Base-by-base conservation (phyloP, 2,113 vertebrate species). In the Eubucco bourcierii region DNA sequence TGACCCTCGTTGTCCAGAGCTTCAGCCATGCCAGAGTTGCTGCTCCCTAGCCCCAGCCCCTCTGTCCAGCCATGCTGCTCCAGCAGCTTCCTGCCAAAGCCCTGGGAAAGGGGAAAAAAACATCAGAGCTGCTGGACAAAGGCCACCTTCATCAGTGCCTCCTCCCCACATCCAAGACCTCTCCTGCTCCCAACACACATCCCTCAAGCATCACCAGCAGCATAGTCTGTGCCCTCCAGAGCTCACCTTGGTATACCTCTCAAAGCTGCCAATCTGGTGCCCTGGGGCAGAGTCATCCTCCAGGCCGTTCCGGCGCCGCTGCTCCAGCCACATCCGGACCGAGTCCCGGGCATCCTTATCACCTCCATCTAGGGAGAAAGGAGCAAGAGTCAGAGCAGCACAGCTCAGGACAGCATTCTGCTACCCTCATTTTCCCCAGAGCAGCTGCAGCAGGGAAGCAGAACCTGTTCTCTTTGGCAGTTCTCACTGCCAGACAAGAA, bases 51-150 rank as follows among this genome's bases (percentile, higher is more conserved):
- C 4, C 99, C 99, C 67, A 98, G 97, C 24, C 99, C 99, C 6
- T 99, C 99, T 1, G 82, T 98, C 99, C 99, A 99, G 68, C 99
- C 99, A 68, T 99, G 99, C 82, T 95, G 98, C 96, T 99, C 98
- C 98, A 99, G 98, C 77, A 99, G 95, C 90, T 98, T 99, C 90
- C 99, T 97, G 15, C 99, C 99, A 90, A 99, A 97, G 23, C 99
- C 99, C 99, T 99, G 90, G 34, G 34, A 90, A 18, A 88, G 23
- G 66, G 16, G 12, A 55, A 7, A 84, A 61, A 19, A 55, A 73
- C 68, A 1, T 0, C 14, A 58, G 31, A 64, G 29, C 1, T 61
- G 33, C 14, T 27, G 46, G 28, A 29, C 41, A 87, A 80, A 91
- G 23, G 16, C n/a, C 72, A 46, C 19, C 31, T 34, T 52, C 70